A percentile compares a stretch with the other conserved stretches of the same genome.
Conservation (phyloP, 2,113 vertebrate genomes). For the Dromiciops gliroides region DNA sequence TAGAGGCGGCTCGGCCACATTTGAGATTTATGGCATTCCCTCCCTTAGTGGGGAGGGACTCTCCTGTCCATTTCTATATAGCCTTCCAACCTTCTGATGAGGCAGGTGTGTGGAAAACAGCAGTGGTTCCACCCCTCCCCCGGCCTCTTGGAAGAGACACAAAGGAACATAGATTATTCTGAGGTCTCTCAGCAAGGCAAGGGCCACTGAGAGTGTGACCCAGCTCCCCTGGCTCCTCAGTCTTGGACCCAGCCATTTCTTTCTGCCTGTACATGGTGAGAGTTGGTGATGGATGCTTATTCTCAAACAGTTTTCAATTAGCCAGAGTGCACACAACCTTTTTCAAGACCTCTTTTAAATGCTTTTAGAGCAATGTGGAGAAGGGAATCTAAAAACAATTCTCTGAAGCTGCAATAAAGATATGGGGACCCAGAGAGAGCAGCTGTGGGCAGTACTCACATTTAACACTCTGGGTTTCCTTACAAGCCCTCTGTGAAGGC, state of each 20-base stretch:
- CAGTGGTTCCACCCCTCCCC: slow-evolving; percentile 3
- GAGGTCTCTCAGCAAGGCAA: slow-evolving; percentile 40
- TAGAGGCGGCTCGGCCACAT: background rate
- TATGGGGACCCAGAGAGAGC: slow-evolving; percentile 67
- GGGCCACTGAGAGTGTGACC: slow-evolving; percentile 42
- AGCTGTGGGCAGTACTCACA: slow-evolving; percentile 79
- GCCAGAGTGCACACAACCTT: slow-evolving; percentile 68
- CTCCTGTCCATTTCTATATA: slow-evolving; percentile 55
- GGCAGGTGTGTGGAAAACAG: slow-evolving; percentile 54
- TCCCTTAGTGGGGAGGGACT: slow-evolving; percentile 4
- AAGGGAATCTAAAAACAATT: slow-evolving; percentile 77
- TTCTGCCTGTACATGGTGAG: slow-evolving; percentile 59
- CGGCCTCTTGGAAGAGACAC: slow-evolving; percentile 25
- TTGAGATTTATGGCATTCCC: slow-evolving; percentile 41
- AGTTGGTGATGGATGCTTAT: slow-evolving; percentile 74
- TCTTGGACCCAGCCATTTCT: slow-evolving; percentile 17
- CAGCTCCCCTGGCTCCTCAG: background rate
- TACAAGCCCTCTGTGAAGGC: slow-evolving; percentile 53
- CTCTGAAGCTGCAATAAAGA: slow-evolving; percentile 79
- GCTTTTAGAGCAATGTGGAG: slow-evolving; percentile 79
- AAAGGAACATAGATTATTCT: slow-evolving; percentile 42
- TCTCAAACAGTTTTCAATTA: slow-evolving; percentile 78
- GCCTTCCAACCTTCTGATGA: slow-evolving; percentile 39
- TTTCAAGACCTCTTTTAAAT: slow-evolving; percentile 80
- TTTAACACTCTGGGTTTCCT: slow-evolving; percentile 54